Conservation (phyloP, 2,888 invertebrate genomes). For the Parnassius apollo region DNA sequence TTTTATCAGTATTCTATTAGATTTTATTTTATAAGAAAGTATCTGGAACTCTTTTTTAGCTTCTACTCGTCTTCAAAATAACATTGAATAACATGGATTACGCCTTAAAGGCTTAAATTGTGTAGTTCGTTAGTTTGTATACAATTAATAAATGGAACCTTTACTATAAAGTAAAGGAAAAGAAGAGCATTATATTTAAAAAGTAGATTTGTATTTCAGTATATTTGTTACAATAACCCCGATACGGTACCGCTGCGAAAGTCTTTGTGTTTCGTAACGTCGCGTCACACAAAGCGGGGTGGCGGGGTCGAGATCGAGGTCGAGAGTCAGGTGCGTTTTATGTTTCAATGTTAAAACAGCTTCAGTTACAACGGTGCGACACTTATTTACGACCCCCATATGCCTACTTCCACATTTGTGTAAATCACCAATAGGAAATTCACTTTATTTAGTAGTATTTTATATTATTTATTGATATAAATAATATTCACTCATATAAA, state of each 20-base stretch:
- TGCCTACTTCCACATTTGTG: slow-evolving; percentile 17
- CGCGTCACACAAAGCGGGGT: slow-evolving; percentile 4
- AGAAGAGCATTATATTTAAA: not conserved
- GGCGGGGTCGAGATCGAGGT: slow-evolving; percentile 33
- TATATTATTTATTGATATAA: too few relatives aligned
- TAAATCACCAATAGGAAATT: not conserved
- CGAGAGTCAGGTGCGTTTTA: slow-evolving; percentile 60
- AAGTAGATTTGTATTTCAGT: slow-evolving; percentile 7
- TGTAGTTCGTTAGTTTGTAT: too few relatives aligned
- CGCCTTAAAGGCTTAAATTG: too few relatives aligned
- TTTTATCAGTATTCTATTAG: too few relatives aligned
- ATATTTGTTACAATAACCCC: slow-evolving; percentile 20
- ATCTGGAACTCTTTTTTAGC: too few relatives aligned
- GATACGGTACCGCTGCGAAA: slow-evolving; percentile 13
- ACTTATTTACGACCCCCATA: slow-evolving; percentile 43
- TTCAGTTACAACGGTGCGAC: slow-evolving; percentile 40
- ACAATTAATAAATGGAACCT: too few relatives aligned
- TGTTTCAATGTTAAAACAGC: slow-evolving; percentile 61
- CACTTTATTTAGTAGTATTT: too few relatives aligned
- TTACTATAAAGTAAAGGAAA: not conserved
- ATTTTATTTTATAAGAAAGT: too few relatives aligned
- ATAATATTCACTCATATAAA: too few relatives aligned
- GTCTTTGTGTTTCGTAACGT: slow-evolving; percentile 21
- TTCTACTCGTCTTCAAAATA: too few relatives aligned
- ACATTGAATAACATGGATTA: too few relatives aligned